Conservation (phyloP, 2,888 invertebrate species). For the Trichopoda pennipes region DNA sequence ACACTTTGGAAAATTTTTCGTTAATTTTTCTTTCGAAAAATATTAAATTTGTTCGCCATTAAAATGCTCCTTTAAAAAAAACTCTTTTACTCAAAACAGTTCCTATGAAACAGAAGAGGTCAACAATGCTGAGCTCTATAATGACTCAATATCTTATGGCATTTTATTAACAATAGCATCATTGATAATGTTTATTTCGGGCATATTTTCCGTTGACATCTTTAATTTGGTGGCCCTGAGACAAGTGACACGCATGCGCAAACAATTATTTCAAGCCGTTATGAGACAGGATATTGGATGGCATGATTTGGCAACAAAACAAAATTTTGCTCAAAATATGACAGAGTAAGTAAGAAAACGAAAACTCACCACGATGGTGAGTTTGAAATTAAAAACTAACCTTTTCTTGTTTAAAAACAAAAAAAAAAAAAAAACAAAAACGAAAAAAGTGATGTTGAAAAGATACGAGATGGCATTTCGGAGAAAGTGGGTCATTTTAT, state of each 20-base stretch:
- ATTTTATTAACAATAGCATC: conserved; percentile 84
- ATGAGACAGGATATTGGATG: conserved; percentile 88
- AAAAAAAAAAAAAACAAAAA: no score
- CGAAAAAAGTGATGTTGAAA: conserved; percentile 88
- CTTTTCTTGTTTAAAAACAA: conserved; percentile 65
- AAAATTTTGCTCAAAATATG: conserved; percentile 88
- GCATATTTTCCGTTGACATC: conserved; percentile 85
- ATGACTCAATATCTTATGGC: conserved; percentile 86
- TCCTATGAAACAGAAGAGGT: conserved; percentile 83
- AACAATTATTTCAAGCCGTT: conserved; percentile 84
- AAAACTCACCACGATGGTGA: no score
- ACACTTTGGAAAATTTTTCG: no score
- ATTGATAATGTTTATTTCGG: conserved; percentile 84
- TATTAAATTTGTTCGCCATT: no score
- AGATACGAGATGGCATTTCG: conserved; percentile 91
- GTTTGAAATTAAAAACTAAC: background rate
- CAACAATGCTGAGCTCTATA: conserved; percentile 84
- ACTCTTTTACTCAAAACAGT: conserved; percentile 72
- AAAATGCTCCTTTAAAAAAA: background rate
- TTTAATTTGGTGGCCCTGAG: conserved; percentile 86
- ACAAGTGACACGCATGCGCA: conserved; percentile 85
- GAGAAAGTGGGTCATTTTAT: conserved; percentile 91
- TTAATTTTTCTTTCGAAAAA: no score
- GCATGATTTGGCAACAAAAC: conserved; percentile 87
- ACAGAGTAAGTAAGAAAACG: conserved; percentile 86